A percentile compares a stretch with the other conserved stretches of the same genome.
Evolutionary conservation across 1,140 invertebrate genomes (phyloP).

Genomic region (Aphis craccivora): DNA sequence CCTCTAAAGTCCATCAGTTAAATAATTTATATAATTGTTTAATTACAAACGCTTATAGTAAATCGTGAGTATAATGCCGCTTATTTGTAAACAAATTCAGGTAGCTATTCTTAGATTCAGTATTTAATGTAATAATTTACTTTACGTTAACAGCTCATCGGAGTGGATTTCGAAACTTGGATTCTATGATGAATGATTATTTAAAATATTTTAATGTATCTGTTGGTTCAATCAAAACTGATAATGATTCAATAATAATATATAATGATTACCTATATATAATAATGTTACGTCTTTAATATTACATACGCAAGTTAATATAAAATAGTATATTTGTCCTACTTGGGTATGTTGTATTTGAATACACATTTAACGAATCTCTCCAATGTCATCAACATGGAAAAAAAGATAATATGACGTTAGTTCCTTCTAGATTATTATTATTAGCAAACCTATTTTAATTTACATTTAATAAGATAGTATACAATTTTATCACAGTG

Average conservation of each 20-base stretch:
- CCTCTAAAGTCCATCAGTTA: background rate
- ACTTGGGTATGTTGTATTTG: background rate
- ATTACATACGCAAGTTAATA: background rate
- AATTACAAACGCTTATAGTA: background rate
- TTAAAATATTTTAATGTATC: background rate
- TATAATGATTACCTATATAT: too few species aligned
- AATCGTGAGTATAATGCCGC: background rate
- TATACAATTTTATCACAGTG: background rate
- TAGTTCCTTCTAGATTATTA: background rate
- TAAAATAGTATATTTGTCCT: background rate
- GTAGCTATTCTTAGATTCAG: background rate
- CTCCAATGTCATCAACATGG: background rate
- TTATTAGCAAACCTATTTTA: background rate
- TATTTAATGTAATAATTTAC: background rate
- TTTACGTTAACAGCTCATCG: background rate
- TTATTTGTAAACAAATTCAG: background rate
- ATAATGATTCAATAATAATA: background rate
- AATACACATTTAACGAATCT: background rate
- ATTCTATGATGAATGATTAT: background rate
- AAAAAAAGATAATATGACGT: background rate
- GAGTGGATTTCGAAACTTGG: background rate
- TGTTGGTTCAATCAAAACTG: background rate
- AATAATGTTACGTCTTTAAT: background rate
- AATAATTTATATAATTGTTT: slow-evolving; percentile 17
- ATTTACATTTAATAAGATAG: background rate